These are phyloP conservation scores for Thunnus maccoyii DNA, from an alignment of 2,113 vertebrate genomes.

Conservation along the genomic window DNA sequence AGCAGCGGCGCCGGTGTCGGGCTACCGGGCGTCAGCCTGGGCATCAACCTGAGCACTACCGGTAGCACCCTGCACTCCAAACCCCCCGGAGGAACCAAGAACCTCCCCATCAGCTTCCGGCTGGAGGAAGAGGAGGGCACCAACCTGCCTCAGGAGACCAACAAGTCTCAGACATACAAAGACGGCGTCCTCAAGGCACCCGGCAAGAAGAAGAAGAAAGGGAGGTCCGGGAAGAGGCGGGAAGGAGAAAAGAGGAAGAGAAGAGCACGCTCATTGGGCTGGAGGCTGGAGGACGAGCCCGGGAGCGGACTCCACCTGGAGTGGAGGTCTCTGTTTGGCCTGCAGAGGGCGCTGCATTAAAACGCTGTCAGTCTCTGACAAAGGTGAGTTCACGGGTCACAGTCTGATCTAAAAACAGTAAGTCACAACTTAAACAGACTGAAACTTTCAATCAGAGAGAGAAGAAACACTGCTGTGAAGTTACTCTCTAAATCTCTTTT, in stretches of 20 bases:
- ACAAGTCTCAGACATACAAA: conserved; percentile 92
- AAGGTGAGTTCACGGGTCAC: conserved; percentile 71
- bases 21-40: conserved; percentile 42
- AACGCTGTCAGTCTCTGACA: conserved; percentile 85
- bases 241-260: conserved; percentile 95
- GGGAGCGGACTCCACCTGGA: conserved; percentile 76
- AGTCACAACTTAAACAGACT: no score
- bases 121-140: conserved; percentile 87
- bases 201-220: conserved; percentile 93
- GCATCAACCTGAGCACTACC: conserved; percentile 69
- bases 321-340: conserved; percentile 69
- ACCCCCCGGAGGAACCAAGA: conserved; percentile 90
- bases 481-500: no score
- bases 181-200: conserved; percentile 86
- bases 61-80: conserved; percentile 89
- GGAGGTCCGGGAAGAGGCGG: conserved; percentile 90
- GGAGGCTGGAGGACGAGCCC: conserved; percentile 50
- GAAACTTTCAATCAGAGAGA: no score
- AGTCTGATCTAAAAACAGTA: no score
- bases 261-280: conserved; percentile 84
- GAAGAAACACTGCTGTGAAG: no score
- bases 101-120: conserved; percentile 87
- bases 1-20: conserved; percentile 58
- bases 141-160: conserved; percentile 94
- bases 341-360: conserved; percentile 80